Evolutionary conservation across 2,888 invertebrate species (phyloP), one percentile per base, ranked within the genome.

Genomic region (Dasysyrphus albostriatus): DNA sequence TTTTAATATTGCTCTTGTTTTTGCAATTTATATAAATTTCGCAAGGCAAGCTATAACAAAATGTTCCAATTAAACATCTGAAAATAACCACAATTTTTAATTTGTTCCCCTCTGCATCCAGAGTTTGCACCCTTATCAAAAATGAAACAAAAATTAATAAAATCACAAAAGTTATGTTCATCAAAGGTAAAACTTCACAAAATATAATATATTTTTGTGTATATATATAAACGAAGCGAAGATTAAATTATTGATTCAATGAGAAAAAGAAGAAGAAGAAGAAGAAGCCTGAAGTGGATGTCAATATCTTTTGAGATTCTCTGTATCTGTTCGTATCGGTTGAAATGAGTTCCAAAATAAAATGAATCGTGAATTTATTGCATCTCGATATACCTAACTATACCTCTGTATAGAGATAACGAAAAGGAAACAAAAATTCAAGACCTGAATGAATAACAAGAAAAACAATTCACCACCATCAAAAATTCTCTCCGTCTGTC

Each of bases 321-420:
- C 24, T n/a, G 14, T 24, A 24, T 39, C 19, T 39, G 39, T n/a
- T 16, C 7, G 16, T 16, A 16, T 51, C 24, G 54, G 47, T 47
- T 73, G n/a, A 77, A 77, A 85, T 85, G 73, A 82, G 82, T 82
- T 82, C 51, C 69, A 74, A 78, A 82, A 85, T 85, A 77, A 85
- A 85, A 77, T 74, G 76, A 81, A 81, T 78, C 81, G 76, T 77
- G 73, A 81, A 73, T 70, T 81, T 73, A 84, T 83, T 76, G 76
- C 54, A 65, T 51, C 39, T 61, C 61, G 39, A 59, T 59, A 54
- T 54, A 24, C 24, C 24, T 24, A 24, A 24, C 24, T 24, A 24
- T 24, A 24, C 2, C 24, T 24, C 24, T 24, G 24, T 24, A 24
- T 1, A 24, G 32, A 32, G 24, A 24, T 14, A 61, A 42, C 16